Evolutionary conservation across 1,140 invertebrate genomes (phyloP).

Genomic region (Caerostris darwini): DNA sequence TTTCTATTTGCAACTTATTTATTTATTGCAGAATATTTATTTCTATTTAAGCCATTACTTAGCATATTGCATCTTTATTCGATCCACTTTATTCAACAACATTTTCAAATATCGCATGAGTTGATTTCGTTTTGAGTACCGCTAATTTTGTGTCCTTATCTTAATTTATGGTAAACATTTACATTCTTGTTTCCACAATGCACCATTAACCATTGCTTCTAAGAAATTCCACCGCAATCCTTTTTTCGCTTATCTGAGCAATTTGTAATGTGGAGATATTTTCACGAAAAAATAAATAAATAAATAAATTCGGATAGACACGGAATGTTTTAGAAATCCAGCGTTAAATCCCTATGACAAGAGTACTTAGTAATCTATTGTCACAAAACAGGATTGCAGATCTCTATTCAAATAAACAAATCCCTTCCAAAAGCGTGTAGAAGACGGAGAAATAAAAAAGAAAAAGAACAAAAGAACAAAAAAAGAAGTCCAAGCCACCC

Average conservation of each 20-base stretch:
- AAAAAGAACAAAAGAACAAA: background rate
- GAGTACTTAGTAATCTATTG: conserved; percentile 9
- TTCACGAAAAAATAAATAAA: background rate
- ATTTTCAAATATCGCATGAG: no score
- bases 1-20: no score
- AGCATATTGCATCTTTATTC: no score
- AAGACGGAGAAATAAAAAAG: background rate
- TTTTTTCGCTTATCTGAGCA: background rate
- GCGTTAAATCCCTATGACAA: background rate
- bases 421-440: background rate
- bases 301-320: background rate
- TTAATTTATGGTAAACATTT: no score
- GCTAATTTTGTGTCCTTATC: no score
- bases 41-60: no score
- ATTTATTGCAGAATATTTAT: no score
- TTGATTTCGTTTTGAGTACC: no score
- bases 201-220: background rate
- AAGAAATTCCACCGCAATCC: background rate
- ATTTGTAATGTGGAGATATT: background rate
- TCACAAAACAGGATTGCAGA: background rate
- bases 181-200: background rate
- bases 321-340: background rate
- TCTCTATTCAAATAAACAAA: conserved; percentile 18
- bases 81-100: no score
- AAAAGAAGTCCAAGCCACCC: background rate